These are phyloP conservation scores for Hydrolagus affinis DNA, from an alignment of 2,113 vertebrate species.

Conservation along the genomic window DNA sequence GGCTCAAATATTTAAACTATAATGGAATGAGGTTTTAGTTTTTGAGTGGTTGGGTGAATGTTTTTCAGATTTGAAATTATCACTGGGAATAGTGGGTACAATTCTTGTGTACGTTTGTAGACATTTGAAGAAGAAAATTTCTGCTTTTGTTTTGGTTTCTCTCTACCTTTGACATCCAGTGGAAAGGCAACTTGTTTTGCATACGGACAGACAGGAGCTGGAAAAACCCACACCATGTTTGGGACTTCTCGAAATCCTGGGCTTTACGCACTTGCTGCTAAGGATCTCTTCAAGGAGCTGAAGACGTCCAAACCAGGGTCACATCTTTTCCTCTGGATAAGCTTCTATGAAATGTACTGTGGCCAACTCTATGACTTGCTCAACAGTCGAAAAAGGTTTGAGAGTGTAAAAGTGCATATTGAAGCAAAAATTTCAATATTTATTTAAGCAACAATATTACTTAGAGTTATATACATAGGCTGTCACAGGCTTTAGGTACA, in stretches of 20 bases:
- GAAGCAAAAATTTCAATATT: neutral
- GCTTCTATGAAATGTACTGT: conserved; percentile 91
- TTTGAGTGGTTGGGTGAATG: neutral
- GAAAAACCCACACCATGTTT: conserved; percentile 89
- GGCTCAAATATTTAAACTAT: neutral
- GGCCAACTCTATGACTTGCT: conserved; percentile 84
- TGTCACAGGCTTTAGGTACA: too few relatives aligned
- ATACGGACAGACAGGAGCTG: conserved; percentile 83
- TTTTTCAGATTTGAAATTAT: neutral
- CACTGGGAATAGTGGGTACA: neutral
- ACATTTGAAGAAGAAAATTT: neutral
- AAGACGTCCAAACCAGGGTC: conserved; percentile 46
- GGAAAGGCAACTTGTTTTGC: conserved; percentile 85
- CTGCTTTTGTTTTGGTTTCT: neutral
- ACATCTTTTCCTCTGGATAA: conserved; percentile 65
- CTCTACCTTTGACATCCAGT: conserved; percentile 49
- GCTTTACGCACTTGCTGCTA: conserved; percentile 72
- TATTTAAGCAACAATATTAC: neutral
- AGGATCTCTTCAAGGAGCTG: conserved; percentile 73
- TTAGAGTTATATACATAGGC: neutral
- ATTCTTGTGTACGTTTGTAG: neutral
- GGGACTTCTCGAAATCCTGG: conserved; percentile 65
- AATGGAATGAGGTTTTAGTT: neutral
- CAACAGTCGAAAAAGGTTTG: conserved; percentile 74
- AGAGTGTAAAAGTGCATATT: neutral